Percentiles rank a stretch among this genome's conserved stretches.
phyloP scores from a whole-genome alignment of 2,888 invertebrate genomes.

The Rhingia rostrata region DNA sequence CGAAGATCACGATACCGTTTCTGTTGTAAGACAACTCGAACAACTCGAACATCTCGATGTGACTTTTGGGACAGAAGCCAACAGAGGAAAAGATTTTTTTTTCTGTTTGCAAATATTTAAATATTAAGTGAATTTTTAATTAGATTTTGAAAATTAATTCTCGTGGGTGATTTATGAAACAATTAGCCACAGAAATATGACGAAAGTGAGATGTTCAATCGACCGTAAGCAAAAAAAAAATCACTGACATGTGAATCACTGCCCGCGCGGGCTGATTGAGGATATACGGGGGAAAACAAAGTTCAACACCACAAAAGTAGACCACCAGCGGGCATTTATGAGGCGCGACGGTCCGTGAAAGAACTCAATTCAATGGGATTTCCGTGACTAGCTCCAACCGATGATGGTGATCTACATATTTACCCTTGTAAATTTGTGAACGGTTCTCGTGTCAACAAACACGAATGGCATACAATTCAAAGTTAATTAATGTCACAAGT shows the following conservation, averaged over 20 bases:
- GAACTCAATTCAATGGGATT: constrained; percentile 52
- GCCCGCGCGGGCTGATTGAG: not conserved
- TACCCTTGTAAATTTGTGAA: constrained; percentile 46
- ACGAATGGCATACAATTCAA: constrained; percentile 55
- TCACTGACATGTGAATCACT: constrained; percentile 44
- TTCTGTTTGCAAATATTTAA: not conserved
- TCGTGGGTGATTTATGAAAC: constrained; percentile 63
- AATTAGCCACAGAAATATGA: constrained; percentile 60
- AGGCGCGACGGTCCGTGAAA: constrained; percentile 49
- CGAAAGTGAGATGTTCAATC: constrained; percentile 61
- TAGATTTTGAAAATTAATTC: constrained; percentile 63
- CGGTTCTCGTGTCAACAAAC: constrained; percentile 58
- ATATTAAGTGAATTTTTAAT: constrained; percentile 62
- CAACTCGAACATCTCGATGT: constrained; percentile 6
- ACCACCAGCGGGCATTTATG: constrained; percentile 34
- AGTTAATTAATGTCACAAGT: constrained; percentile 29
- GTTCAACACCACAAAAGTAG: constrained; percentile 49
- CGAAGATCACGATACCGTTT: constrained; percentile 42
- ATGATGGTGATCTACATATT: constrained; percentile 51
- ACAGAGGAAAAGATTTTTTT: constrained; percentile 15
- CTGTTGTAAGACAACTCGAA: constrained; percentile 6
- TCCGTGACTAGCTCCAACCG: constrained; percentile 52
- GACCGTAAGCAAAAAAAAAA: constrained; percentile 8
- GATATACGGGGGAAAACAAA: not conserved
- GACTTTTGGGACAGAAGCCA: constrained; percentile 51